Conservation (phyloP, 1,140 invertebrate species). For the Pachypeltis micranthus region DNA sequence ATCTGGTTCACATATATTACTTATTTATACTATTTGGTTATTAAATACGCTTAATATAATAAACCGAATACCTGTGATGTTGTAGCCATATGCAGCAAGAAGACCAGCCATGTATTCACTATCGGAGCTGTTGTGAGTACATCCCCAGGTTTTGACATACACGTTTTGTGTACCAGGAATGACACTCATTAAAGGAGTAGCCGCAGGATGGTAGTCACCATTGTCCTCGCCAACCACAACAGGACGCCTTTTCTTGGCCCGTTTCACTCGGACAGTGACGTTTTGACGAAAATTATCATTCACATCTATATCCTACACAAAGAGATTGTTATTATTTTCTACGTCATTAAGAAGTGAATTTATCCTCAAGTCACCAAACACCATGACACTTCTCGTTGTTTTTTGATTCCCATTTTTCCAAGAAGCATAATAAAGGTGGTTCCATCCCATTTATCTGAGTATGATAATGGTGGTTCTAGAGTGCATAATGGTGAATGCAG, state of each 20-base stretch:
- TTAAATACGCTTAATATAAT: no score
- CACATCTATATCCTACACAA: conserved; percentile 51
- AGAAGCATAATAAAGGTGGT: not conserved
- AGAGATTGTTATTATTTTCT: not conserved
- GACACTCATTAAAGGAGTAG: conserved; percentile 42
- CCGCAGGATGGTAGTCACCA: conserved; percentile 31
- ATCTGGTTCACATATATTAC: no score
- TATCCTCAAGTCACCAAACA: not conserved
- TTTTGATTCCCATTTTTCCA: not conserved
- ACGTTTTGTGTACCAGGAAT: conserved; percentile 84
- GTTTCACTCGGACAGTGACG: conserved; percentile 49
- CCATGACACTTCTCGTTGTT: not conserved
- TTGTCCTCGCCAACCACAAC: conserved; percentile 19
- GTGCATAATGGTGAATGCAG: not conserved
- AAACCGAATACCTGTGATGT: conserved; percentile 56
- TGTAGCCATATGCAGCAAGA: conserved; percentile 75
- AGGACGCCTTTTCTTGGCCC: conserved; percentile 31
- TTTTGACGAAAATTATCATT: conserved; percentile 58
- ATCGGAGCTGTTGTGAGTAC: conserved; percentile 91
- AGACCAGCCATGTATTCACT: conserved; percentile 97
- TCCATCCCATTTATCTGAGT: no score
- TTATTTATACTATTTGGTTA: no score
- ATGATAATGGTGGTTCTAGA: no score
- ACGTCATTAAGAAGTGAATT: not conserved
- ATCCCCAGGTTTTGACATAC: conserved; percentile 95